phyloP scores from a whole-genome alignment of 2,797 vertebrate species.

The Typhlichthys eigenmanni region DNA sequence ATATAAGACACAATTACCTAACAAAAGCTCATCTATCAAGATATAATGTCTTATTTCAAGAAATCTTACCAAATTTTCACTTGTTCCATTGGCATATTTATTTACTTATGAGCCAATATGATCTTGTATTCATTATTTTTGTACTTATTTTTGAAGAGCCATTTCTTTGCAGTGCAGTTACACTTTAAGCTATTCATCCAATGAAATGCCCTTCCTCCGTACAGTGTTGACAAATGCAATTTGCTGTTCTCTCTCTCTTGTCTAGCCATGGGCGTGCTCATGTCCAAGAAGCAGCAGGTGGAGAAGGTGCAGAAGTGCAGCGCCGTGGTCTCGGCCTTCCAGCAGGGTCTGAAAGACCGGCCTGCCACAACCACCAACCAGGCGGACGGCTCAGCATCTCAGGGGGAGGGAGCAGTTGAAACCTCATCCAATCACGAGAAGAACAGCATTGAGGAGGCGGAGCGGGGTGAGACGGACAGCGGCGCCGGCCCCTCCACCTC shows the following conservation, averaged over 20 bases:
- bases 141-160: too few species aligned
- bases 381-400: slow-evolving; percentile 71
- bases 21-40: too few species aligned
- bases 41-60: too few species aligned
- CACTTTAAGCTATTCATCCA: not conserved
- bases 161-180: too few species aligned
- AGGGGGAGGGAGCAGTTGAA: slow-evolving; percentile 72
- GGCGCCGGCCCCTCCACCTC: slow-evolving; percentile 60
- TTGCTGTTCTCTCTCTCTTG: not conserved
- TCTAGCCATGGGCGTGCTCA: slow-evolving; percentile 91
- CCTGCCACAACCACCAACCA: slow-evolving; percentile 58
- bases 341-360: slow-evolving; percentile 87
- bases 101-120: too few species aligned
- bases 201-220: not conserved
- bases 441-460: slow-evolving; percentile 61
- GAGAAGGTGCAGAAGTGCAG: slow-evolving; percentile 97
- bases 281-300: slow-evolving; percentile 94
- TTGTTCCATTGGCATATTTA: too few species aligned
- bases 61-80: too few species aligned
- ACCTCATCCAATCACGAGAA: slow-evolving; percentile 64
- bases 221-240: too few species aligned
- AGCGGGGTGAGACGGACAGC: slow-evolving; percentile 74
- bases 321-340: slow-evolving; percentile 92
- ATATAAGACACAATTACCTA: too few species aligned
- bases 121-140: too few species aligned